A percentile compares a stretch with the other conserved stretches of the same genome.
These are phyloP conservation scores for Lepidochrysops patricia DNA, from an alignment of 2,888 invertebrate genomes.

Conservation along the genomic window DNA sequence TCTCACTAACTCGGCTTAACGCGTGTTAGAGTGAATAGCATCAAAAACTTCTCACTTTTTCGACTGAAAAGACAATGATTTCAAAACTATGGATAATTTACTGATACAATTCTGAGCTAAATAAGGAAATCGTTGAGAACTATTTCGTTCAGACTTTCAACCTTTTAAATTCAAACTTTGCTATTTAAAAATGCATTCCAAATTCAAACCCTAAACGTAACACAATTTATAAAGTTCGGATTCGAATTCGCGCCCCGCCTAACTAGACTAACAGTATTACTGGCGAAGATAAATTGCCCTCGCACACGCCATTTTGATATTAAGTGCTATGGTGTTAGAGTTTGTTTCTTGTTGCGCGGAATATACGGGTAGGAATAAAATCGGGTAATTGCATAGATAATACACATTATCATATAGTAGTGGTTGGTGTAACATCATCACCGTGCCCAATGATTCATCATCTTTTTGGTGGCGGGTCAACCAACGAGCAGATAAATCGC, in stretches of 20 bases:
- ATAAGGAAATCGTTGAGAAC: too few relatives aligned
- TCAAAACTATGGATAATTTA: too few relatives aligned
- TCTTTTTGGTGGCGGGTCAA: too few relatives aligned
- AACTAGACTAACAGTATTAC: conserved; percentile 2
- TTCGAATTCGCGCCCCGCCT: not conserved
- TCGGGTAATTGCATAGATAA: not conserved
- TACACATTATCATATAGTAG: not conserved
- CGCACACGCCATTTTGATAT: conserved; percentile 6
- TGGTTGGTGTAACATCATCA: too few relatives aligned
- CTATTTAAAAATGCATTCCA: not conserved
- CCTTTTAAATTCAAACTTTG: not conserved
- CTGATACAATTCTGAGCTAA: too few relatives aligned
- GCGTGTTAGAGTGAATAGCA: too few relatives aligned
- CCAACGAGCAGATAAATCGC: too few relatives aligned
- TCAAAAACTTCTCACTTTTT: too few relatives aligned
- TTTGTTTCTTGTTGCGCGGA: not conserved
- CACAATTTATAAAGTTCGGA: not conserved
- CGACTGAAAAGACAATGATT: too few relatives aligned
- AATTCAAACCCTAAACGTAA: not conserved
- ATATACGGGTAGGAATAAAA: not conserved
- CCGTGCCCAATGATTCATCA: too few relatives aligned
- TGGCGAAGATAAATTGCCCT: conserved; percentile 8
- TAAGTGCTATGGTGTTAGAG: not conserved
- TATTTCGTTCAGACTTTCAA: too few relatives aligned
- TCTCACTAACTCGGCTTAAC: too few relatives aligned